Base-by-base conservation (phyloP, 2,888 invertebrate species). In the Drosophila prostipennis region DNA sequence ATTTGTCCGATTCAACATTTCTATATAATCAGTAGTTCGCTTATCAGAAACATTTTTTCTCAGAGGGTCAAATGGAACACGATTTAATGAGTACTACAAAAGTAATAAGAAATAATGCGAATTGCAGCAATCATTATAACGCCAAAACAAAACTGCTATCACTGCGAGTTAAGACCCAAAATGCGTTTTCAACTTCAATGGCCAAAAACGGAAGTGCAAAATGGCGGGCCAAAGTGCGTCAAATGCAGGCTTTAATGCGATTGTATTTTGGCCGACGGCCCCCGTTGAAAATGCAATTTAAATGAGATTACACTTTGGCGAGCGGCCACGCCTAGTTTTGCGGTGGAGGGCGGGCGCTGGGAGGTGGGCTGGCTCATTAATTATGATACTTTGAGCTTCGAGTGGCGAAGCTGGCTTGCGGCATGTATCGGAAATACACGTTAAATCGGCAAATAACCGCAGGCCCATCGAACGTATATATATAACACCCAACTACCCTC, bases 341-440 rank as follows among this genome's bases (percentile, higher is more conserved):
- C 5, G 63, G 68, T 34, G 14, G 13, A 16, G 10, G 13, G 10
- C 39, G 61, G 46, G n/a, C n/a, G 26, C 10, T 16, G n/a, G 13
- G 40, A 34, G 39, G 11, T 23, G 57, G 69, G 72, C 58, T 67
- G 61, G 32, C 73, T 83, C 84, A 83, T 83, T 83, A 83, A 83
- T 86, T 88, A 86, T 88, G 89, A 77, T 77, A 74, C 80, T 77
- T 79, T 69, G 64, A 79, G 77, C 57, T 56, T 70, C 73, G 51
- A 45, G 67, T 61, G 57, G 64, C 61, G 63, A 16, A 37, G 76
- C 36, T 54, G 61, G 61, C 58, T 72, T 60, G 74, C 55, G 58
- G 65, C 79, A 45, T 63, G 67, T 80, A 78, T 71, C 59, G 82
- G 74, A 87, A 74, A 84, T 87, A 54, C 63, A 73, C 60, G 72